These are phyloP conservation scores for Tipula confusa DNA, from an alignment of 2,888 invertebrate species.

Conservation along the genomic window DNA sequence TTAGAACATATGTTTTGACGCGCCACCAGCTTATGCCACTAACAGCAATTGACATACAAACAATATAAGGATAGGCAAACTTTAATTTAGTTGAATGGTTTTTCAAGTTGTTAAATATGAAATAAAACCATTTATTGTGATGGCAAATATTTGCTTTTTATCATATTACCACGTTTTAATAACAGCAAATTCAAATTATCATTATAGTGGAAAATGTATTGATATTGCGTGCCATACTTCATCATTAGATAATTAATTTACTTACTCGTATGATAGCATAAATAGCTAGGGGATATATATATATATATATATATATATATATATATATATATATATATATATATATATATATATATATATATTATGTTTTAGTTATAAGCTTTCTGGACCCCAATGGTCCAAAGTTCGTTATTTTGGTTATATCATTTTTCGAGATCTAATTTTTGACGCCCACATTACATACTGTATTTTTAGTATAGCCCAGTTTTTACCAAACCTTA, in stretches of 20 bases:
- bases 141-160: background rate
- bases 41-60: background rate
- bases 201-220: background rate
- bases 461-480: too few species aligned
- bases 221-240: background rate
- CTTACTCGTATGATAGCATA: background rate
- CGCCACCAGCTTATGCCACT: background rate
- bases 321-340: too few species aligned
- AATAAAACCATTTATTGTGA: background rate
- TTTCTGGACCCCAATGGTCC: too few species aligned
- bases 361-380: too few species aligned
- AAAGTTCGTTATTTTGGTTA: too few species aligned
- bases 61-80: background rate
- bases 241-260: background rate
- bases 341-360: too few species aligned
- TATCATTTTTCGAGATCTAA: too few species aligned
- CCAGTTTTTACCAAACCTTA: too few species aligned
- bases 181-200: slow-evolving; percentile 3
- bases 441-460: too few species aligned
- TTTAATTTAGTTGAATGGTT: slow-evolving; percentile 8
- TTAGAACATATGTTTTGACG: background rate
- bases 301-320: background rate
- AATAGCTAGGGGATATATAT: background rate
- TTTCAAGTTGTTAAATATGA: background rate
- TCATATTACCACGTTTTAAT: slow-evolving; percentile 25